Evolutionary conservation across 1,140 invertebrate genomes (phyloP).

Genomic region (Gryon sp.): DNA sequence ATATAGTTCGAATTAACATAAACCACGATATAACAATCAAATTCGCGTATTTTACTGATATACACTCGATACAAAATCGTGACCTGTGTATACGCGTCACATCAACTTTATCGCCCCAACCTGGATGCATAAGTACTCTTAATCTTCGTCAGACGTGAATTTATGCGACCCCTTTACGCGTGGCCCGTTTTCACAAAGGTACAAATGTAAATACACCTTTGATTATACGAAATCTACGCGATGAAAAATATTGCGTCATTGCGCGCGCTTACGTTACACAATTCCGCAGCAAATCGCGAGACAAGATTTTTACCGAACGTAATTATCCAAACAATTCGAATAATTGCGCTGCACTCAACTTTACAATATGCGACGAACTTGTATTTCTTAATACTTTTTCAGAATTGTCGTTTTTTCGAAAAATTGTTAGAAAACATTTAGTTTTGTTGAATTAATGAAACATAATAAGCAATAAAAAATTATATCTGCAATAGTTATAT

Average conservation of each 20-base stretch:
- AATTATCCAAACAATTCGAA: constrained; percentile 24
- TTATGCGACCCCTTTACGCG: constrained; percentile 64
- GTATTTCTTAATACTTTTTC: too few relatives aligned
- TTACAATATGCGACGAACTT: too few relatives aligned
- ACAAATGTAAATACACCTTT: constrained; percentile 49
- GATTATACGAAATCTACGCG: constrained; percentile 32
- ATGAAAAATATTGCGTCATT: constrained; percentile 33
- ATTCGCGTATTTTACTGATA: background rate
- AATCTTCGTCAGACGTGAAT: constrained; percentile 66
- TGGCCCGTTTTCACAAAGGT: constrained; percentile 33
- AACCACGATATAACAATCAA: background rate
- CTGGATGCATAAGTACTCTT: constrained; percentile 70
- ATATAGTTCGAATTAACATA: too few relatives aligned
- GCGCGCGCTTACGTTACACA: constrained; percentile 4
- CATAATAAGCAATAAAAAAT: too few relatives aligned
- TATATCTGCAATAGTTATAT: too few relatives aligned
- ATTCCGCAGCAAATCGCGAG: background rate
- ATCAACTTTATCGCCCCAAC: constrained; percentile 69
- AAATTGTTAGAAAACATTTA: too few relatives aligned
- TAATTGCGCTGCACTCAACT: too few relatives aligned
- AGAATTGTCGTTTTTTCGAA: too few relatives aligned
- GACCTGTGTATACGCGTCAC: constrained; percentile 34
- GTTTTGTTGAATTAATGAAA: too few relatives aligned
- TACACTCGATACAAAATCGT: background rate
- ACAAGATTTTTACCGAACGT: constrained; percentile 15